These are phyloP conservation scores for Leucoma salicis DNA, from an alignment of 2,888 invertebrate species.

Conservation along the genomic window DNA sequence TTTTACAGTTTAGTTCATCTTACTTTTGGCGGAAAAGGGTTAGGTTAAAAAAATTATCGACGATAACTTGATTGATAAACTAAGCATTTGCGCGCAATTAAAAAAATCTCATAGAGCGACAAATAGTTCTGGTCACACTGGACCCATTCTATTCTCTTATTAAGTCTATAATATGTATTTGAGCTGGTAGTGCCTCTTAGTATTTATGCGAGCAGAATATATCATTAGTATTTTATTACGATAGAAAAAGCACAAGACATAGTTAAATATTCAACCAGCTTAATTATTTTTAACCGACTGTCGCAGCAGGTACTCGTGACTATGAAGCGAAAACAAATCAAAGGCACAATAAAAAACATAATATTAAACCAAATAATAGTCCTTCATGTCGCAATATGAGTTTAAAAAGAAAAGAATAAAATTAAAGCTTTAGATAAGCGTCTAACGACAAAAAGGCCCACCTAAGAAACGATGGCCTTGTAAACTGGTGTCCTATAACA, in stretches of 20 bases:
- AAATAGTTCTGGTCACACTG: too few relatives aligned
- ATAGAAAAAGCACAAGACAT: conserved; percentile 1
- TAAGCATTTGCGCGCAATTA: too few relatives aligned
- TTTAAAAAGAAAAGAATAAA: conserved; percentile 40
- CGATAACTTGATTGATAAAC: too few relatives aligned
- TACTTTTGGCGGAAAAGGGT: too few relatives aligned
- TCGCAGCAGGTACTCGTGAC: conserved; percentile 31
- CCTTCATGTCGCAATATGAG: conserved; percentile 64
- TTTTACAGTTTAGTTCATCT: too few relatives aligned
- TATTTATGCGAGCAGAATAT: conserved; percentile 12
- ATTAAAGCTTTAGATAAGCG: conserved; percentile 58
- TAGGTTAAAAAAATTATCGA: too few relatives aligned
- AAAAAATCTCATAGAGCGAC: too few relatives aligned
- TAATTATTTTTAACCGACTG: conserved; percentile 13
- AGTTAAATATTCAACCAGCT: conserved; percentile 12
- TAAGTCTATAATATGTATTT: too few relatives aligned
- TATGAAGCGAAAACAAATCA: conserved; percentile 6
- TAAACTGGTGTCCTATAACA: conserved; percentile 80
- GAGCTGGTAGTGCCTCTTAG: too few relatives aligned
- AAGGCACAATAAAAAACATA: conserved; percentile 49
- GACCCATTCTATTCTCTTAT: too few relatives aligned
- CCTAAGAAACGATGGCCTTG: conserved; percentile 79
- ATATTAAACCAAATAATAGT: conserved; percentile 46
- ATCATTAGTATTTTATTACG: conserved; percentile 8
- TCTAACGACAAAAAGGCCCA: conserved; percentile 66